A percentile compares a stretch with the other conserved stretches of the same genome.
Evolutionary conservation across 2,888 invertebrate genomes (phyloP).

Genomic region (Tromatobia lineatoria): DNA sequence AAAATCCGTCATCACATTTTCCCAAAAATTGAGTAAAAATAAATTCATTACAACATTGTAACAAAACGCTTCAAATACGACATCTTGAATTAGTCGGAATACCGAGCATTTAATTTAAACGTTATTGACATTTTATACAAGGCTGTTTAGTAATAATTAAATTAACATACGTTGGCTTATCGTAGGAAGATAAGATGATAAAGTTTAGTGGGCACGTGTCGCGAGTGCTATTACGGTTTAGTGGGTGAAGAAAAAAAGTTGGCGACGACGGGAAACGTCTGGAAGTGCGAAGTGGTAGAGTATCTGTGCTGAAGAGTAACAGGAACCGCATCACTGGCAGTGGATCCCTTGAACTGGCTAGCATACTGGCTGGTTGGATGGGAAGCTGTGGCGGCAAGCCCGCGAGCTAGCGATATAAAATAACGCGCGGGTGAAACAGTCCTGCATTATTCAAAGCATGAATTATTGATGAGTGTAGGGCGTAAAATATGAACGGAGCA

Average conservation of each 20-base stretch:
- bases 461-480: slow-evolving; percentile 84
- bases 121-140: slow-evolving; percentile 3
- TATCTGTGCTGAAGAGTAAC: slow-evolving; percentile 24
- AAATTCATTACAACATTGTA: too few species aligned
- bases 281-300: slow-evolving; percentile 1
- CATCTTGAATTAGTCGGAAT: neutral
- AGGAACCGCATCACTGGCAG: slow-evolving; percentile 23
- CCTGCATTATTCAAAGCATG: slow-evolving; percentile 84
- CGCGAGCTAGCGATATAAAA: slow-evolving; percentile 76
- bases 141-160: neutral
- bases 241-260: neutral
- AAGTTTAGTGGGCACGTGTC: slow-evolving; percentile 26
- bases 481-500: slow-evolving; percentile 84
- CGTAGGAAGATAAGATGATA: neutral
- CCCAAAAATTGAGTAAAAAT: too few species aligned
- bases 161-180: slow-evolving; percentile 3
- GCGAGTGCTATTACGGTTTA: slow-evolving; percentile 9
- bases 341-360: slow-evolving; percentile 11
- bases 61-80: neutral
- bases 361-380: slow-evolving; percentile 22
- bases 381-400: slow-evolving; percentile 52
- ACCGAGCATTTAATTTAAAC: neutral
- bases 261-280: slow-evolving; percentile 6
- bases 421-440: slow-evolving; percentile 81
- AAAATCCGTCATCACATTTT: too few species aligned